Percentiles rank a stretch among this genome's conserved stretches.
phyloP scores from a whole-genome alignment of 2,797 vertebrate species.

The Melanotaenia boesemani region DNA sequence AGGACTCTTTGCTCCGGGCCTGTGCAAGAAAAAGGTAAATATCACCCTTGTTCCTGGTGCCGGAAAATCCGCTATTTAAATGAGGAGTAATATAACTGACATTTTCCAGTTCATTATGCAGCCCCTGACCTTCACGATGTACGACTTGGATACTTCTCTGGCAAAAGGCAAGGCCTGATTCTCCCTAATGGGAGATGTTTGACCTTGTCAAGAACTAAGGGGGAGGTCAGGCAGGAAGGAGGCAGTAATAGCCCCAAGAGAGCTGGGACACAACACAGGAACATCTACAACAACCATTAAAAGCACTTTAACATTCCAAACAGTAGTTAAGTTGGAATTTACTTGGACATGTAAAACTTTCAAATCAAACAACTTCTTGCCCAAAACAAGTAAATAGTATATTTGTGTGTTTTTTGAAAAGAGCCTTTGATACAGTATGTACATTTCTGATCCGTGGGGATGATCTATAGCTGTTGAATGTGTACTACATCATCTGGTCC shows the following conservation, averaged over 20 bases:
- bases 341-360: slow-evolving; percentile 24
- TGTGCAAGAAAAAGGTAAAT: slow-evolving; percentile 77
- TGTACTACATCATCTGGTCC: slow-evolving; percentile 69
- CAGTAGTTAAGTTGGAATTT: slow-evolving; percentile 4
- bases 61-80: slow-evolving; percentile 83
- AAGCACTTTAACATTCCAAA: slow-evolving; percentile 7
- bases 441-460: slow-evolving; percentile 54
- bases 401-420: slow-evolving; percentile 40
- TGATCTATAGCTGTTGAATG: slow-evolving; percentile 65
- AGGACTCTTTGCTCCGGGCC: slow-evolving; percentile 72
- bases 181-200: slow-evolving; percentile 82
- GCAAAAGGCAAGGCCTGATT: slow-evolving; percentile 67
- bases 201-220: slow-evolving; percentile 80
- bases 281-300: slow-evolving; percentile 44
- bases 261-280: slow-evolving; percentile 38
- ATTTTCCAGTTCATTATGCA: slow-evolving; percentile 88
- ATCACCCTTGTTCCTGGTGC: slow-evolving; percentile 78
- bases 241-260: slow-evolving; percentile 57
- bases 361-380: slow-evolving; percentile 9
- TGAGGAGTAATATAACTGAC: slow-evolving; percentile 84
- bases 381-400: slow-evolving; percentile 15
- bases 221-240: slow-evolving; percentile 75
- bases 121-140: slow-evolving; percentile 83
- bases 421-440: slow-evolving; percentile 52
- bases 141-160: slow-evolving; percentile 74